Base-by-base conservation (phyloP, 2,888 invertebrate genomes). In the Chloroclystis v-ata region DNA sequence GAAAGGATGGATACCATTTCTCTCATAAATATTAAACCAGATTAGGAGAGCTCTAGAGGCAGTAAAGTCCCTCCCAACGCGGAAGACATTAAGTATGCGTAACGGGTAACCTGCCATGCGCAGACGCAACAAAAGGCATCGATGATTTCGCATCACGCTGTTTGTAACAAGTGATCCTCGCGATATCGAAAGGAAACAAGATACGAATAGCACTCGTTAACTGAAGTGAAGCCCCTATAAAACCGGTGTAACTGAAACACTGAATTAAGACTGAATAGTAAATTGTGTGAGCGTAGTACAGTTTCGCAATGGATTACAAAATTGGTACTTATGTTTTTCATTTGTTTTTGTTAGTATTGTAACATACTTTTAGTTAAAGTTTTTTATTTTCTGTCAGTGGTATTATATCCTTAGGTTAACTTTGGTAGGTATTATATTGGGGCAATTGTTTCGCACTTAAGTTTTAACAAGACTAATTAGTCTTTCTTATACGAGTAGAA, bases 141-240 rank as follows among this genome's bases (percentile, higher is more conserved):
- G 54, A 52, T 43, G 29, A 28, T 45, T 50, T 46, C 26, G 50
- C 50, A 47, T 37, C 49, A 58, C 45, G 41, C 56, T 54, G 57
- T 53, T 33, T 33, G 52, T 33, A 13, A 48, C 47, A 38, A 33
- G 42, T 69, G 68, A 63, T 67, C 67, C 64, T 65, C 60, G 54
- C 63, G 51, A 58, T 68, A 76, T 69, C 68, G 54, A 65, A 66
- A 72, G 75, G 75, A 78, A 75, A 71, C 59, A 57, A 43, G 46
- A 35, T 35, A 35, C 45, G 57, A 65, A 68, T 69, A 71, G 61
- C 54, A 20, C 58, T 65, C 40, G 45, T 58, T 57, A 62, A 57
- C 59, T 59, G 49, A 59, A 59, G 53, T 56, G 50, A 59, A 59
- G 52, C 55, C 54, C 50, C 49, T 71, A 72, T 75, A 77, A 65